Conservation (phyloP, 2,797 vertebrate genomes). For the Craterocephalus amniculus region DNA sequence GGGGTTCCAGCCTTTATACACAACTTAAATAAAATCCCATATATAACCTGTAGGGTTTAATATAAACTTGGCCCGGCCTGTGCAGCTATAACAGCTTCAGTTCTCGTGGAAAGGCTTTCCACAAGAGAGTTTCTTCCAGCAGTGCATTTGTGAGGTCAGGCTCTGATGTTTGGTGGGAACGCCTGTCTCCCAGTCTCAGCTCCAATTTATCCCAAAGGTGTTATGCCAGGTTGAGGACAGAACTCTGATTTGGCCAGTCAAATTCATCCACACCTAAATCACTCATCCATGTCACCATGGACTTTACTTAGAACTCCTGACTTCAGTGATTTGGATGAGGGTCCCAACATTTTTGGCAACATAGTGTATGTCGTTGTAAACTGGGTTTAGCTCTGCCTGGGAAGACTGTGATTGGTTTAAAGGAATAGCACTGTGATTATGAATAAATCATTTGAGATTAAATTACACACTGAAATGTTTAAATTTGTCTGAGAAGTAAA, state of each 20-base stretch:
- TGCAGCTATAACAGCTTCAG: background rate
- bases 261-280: background rate
- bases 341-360: background rate
- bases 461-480: background rate
- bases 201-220: background rate
- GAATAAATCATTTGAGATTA: background rate
- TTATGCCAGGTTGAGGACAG: background rate
- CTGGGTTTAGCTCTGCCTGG: background rate
- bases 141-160: background rate
- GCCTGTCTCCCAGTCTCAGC: background rate
- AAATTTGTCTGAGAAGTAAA: background rate
- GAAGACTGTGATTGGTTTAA: background rate
- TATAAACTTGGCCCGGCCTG: background rate
- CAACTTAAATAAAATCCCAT: background rate
- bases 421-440: background rate
- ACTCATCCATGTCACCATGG: background rate
- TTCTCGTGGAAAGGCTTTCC: background rate
- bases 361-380: background rate
- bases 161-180: background rate
- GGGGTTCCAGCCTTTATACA: background rate
- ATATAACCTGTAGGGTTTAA: background rate
- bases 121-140: background rate
- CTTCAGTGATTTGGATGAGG: background rate
- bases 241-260: background rate
- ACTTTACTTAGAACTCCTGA: background rate